Evolutionary conservation across 2,888 invertebrate species (phyloP).

Genomic region (Plebejus melissa): DNA sequence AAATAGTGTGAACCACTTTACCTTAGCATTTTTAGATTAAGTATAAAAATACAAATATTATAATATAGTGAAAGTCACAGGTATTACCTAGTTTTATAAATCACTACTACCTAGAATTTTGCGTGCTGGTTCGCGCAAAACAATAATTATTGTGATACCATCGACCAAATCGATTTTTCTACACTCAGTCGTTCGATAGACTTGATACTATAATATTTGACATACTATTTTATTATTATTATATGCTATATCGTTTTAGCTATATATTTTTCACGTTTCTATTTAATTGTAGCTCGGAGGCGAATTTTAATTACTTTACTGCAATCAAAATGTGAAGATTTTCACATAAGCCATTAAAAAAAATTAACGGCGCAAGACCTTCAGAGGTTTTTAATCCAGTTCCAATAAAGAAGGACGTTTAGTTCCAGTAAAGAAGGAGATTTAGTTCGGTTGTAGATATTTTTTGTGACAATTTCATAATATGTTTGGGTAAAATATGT

Average conservation of each 20-base stretch:
- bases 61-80: background rate
- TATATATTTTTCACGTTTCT: background rate
- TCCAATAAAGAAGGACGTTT: too few relatives aligned
- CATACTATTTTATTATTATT: background rate
- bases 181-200: background rate
- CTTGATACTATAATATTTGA: background rate
- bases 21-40: background rate
- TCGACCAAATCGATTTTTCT: background rate
- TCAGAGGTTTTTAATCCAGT: too few relatives aligned
- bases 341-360: too few relatives aligned
- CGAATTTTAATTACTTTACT: too few relatives aligned
- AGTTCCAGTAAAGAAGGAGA: too few relatives aligned
- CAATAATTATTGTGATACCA: conserved; percentile 10
- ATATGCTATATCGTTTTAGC: background rate
- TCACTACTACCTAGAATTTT: background rate
- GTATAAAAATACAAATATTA: background rate
- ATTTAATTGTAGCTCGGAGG: too few relatives aligned
- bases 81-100: background rate
- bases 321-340: too few relatives aligned
- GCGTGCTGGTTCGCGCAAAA: background rate
- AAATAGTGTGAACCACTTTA: background rate
- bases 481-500: too few relatives aligned
- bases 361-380: too few relatives aligned
- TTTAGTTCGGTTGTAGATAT: too few relatives aligned
- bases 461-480: too few relatives aligned